Evolutionary conservation across 2,797 vertebrate species (phyloP).

Genomic region (Orestias chungarensis): DNA sequence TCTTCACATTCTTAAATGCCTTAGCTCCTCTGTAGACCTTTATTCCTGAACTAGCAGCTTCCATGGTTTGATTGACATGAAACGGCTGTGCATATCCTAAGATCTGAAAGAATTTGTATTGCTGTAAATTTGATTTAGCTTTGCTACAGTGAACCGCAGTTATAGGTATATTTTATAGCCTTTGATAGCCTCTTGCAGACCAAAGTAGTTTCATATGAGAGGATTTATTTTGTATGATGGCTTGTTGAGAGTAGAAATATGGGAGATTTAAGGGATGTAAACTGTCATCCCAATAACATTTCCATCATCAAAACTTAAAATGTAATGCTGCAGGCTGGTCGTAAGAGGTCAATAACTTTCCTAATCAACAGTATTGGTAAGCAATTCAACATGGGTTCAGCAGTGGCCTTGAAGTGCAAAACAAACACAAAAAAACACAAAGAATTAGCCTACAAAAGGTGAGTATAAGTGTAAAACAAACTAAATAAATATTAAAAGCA

Average conservation of each 20-base stretch:
- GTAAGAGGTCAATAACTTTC: conserved; percentile 21
- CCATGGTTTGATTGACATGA: conserved; percentile 24
- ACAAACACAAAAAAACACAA: not conserved
- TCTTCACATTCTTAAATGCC: not conserved
- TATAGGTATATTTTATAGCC: conserved; percentile 29
- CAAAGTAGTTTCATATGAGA: conserved; percentile 56
- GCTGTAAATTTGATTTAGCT: conserved; percentile 28
- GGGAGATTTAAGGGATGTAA: conserved; percentile 14
- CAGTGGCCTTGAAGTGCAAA: not conserved
- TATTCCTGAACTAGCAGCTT: conserved; percentile 22
- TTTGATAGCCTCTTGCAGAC: conserved; percentile 58
- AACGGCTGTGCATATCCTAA: conserved; percentile 1
- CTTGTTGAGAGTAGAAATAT: conserved; percentile 29
- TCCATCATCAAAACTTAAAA: conserved; percentile 45
- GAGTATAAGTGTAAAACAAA: not conserved
- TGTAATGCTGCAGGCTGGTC: conserved; percentile 11
- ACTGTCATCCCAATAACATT: conserved; percentile 52
- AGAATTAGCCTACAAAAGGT: not conserved
- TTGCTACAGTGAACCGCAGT: conserved; percentile 38
- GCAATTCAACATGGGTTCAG: not conserved
- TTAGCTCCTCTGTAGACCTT: not conserved
- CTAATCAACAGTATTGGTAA: not conserved
- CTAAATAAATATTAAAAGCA: not conserved
- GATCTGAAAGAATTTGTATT: conserved; percentile 2
- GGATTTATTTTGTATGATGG: conserved; percentile 56